Evolutionary conservation across 37 sponge, comb jelly and placozoan species (phyloP).

Genomic region (Axinella damicornis): DNA sequence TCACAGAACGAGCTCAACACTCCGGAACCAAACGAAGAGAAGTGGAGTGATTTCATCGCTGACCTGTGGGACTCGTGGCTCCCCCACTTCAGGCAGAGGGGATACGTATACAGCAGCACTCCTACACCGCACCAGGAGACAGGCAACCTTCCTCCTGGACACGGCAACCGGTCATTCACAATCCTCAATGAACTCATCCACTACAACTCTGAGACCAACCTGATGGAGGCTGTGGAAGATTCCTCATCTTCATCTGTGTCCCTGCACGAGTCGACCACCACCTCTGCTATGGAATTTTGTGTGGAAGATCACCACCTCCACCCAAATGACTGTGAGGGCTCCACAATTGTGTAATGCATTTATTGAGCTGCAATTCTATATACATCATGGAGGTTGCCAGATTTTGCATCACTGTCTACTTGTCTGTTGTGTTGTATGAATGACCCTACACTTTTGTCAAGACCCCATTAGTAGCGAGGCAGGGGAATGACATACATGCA

Average conservation of each 20-base stretch:
- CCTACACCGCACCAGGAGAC: too few relatives aligned
- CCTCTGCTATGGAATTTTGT: too few relatives aligned
- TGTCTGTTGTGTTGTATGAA: too few relatives aligned
- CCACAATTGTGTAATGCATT: too few relatives aligned
- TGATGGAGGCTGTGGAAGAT: conserved; percentile 1
- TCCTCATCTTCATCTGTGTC: not conserved
- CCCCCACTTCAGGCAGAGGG: conserved; percentile 32
- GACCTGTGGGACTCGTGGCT: conserved; percentile 51
- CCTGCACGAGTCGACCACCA: not conserved
- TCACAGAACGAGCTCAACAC: conserved; percentile 14
- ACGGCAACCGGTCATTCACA: not conserved
- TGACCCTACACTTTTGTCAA: too few relatives aligned
- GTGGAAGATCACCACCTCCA: too few relatives aligned
- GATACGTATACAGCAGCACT: conserved; percentile 9
- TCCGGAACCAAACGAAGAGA: conserved; percentile 38
- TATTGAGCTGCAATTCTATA: too few relatives aligned
- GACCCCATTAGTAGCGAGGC: too few relatives aligned
- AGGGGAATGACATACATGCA: too few relatives aligned
- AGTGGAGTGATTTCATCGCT: conserved; percentile 49
- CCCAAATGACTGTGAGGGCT: too few relatives aligned
- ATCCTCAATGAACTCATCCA: conserved; percentile 37
- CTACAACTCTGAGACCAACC: conserved; percentile 27
- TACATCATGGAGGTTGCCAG: too few relatives aligned
- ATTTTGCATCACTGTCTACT: too few relatives aligned
- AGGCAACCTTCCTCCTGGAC: not conserved